Base-by-base conservation (phyloP, 2,113 vertebrate genomes). In the Propithecus coquereli region DNA sequence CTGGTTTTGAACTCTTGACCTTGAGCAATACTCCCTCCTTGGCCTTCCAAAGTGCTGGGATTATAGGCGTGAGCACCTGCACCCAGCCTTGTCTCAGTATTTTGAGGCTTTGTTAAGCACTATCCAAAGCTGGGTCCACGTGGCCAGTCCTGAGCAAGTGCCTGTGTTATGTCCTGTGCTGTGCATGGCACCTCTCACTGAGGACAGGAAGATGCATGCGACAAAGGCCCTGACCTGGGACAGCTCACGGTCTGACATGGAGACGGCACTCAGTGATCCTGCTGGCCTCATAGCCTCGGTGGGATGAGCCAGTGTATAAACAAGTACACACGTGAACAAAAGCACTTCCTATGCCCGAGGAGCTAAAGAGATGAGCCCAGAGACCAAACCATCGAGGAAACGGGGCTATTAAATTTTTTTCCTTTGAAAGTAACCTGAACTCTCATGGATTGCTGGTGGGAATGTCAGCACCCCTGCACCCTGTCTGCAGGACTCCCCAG, bases 401-500 rank as follows among this genome's bases (percentile, higher is more conserved):
- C 2, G 0, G 57, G n/a, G 8, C 52, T 16, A 17, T n/a, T n/a
- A 16, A 18, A 3, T 12, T 37, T 61, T 54, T 50, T 71, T 73
- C 17, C n/a, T 37, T 68, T 54, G 25, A 54, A 65, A 20, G 4
- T 45, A 79, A 20, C 17, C 32, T n/a, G 91, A 43, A 52, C 32
- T 25, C 17, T 37, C 7, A 10, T 4, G 23, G 63, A 4, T 1
- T 30, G 10, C 11, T 22, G 47, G 20, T 32, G 3, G 47, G 77
- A 20, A 84, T 16, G 3, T 16, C 47, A 32, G 32, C 22, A 32
- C 1, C 1, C 57, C 30, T 45, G 54, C 0, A 0, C 1, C 23
- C 6, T 8, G 0, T 34, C 65, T 23, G 8, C 4, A 0, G 2
- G 20, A 63, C 13, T 27, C 30, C 59, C 34, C 3, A 1, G 25